Base-by-base conservation (phyloP, 2,113 vertebrate genomes). In the Smithornis capensis region DNA sequence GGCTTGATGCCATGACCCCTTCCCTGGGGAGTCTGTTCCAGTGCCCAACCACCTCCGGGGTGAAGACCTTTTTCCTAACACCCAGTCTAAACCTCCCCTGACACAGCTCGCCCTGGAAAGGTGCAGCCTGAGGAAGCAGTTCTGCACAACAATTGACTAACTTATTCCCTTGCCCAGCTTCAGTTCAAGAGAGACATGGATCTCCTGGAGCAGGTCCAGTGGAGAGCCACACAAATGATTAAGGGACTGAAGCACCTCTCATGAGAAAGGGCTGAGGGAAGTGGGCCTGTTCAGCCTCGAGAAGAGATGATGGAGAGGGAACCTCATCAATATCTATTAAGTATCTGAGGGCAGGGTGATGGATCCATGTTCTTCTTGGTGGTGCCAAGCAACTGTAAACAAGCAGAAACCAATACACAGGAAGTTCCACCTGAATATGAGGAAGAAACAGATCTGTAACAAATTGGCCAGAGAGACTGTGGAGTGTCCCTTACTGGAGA, bases 351-450 rank as follows among this genome's bases (percentile, higher is more conserved):
- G 2, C 3, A 13, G 6, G 1, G 1, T 53, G 45, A 25, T 27
- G 38, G n/a, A 60, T 24, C 19, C n/a, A 18, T 7, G 21, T n/a
- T n/a, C 24, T 53, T 33, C 9, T 25, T 0, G 0, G 33, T 60
- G 38, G 13, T 68, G 19, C n/a, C 45, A 25, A 29, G 23, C n/a
- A 22, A 6, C 25, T 22, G 57, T 7, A 6, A 60, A 19, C 1
- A 4, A 10, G 45, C 19, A 33, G 25, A 47, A 76, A 49, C 9
- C 27, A 4, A 35, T 47, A 25, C 21, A 31, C 17, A 19, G 17
- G 70, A 89, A 76, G 14, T 8, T 75, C 33, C 19, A 25, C 3
- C 23, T 24, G 19, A n/a, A 29, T 19, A 17, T 3, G 8, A 67
- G 23, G 33, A 62, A 69, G n/a, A 70, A 29, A 40, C 40, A 40